Conservation (phyloP, 2,797 vertebrate genomes). For the Neosalanx taihuensis region DNA sequence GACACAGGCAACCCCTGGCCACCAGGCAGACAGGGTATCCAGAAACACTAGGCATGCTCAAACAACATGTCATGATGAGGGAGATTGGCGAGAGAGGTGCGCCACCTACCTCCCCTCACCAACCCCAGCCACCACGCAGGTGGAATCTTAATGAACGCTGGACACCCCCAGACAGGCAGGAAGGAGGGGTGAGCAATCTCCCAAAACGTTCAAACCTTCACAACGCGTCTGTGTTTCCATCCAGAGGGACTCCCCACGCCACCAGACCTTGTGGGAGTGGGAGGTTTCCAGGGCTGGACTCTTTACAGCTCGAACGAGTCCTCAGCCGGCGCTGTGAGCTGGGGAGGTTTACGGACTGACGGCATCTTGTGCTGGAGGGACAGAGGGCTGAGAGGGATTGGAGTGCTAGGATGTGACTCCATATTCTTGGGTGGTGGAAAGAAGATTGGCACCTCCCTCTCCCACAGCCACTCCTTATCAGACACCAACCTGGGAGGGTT, state of each 20-base stretch:
- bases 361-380: constrained; percentile 63
- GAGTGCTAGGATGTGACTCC: constrained; percentile 65
- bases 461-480: constrained; percentile 35
- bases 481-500: background rate
- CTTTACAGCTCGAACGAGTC: constrained; percentile 67
- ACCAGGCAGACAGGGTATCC: constrained; percentile 26
- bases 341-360: constrained; percentile 66
- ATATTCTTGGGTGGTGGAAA: constrained; percentile 62
- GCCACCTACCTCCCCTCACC: constrained; percentile 42
- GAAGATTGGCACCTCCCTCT: constrained; percentile 48
- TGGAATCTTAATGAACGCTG: constrained; percentile 35
- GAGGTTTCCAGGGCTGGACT: constrained; percentile 57
- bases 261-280: constrained; percentile 16
- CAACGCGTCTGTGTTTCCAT: constrained; percentile 9
- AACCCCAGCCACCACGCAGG: constrained; percentile 46
- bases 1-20: constrained; percentile 65
- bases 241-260: constrained; percentile 52
- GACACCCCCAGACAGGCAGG: constrained; percentile 56
- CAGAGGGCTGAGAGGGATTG: constrained; percentile 51
- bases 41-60: constrained; percentile 40
- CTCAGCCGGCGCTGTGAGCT: constrained; percentile 68
- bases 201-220: constrained; percentile 42
- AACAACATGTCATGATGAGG: constrained; percentile 48
- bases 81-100: constrained; percentile 37
- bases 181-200: constrained; percentile 73